A percentile compares a stretch with the other conserved stretches of the same genome.
Evolutionary conservation across 1,140 invertebrate genomes (phyloP).

Genomic region (Neodiprion virginianus): DNA sequence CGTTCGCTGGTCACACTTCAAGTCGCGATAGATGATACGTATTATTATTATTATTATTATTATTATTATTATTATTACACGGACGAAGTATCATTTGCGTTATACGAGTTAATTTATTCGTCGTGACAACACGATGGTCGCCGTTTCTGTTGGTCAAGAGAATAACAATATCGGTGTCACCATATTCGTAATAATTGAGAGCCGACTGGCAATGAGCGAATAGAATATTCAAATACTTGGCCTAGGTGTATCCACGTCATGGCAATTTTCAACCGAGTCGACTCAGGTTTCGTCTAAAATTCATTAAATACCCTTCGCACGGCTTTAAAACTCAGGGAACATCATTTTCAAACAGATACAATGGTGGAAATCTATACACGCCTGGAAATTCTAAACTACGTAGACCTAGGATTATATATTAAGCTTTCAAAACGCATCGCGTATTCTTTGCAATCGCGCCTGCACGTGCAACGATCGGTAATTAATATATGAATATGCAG

Average conservation of each 20-base stretch:
- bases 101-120: not conserved
- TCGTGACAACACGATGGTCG: not conserved
- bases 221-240: conserved; percentile 8
- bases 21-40: not conserved
- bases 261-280: not conserved
- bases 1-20: not conserved
- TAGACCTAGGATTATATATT: not conserved
- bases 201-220: not conserved
- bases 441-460: not conserved
- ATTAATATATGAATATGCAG: not conserved
- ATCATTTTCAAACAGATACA: no score
- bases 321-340: no score
- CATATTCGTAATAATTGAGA: not conserved
- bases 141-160: not conserved
- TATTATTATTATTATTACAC: not conserved
- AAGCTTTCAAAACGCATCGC: not conserved
- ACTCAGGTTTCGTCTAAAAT: not conserved
- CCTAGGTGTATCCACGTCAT: not conserved
- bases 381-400: no score
- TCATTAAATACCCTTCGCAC: no score
- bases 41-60: no score
- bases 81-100: not conserved
- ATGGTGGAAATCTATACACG: no score
- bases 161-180: conserved; percentile 5
- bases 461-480: not conserved